Base-by-base conservation (phyloP, 2,888 invertebrate genomes). In the Periphyllus acericola region DNA sequence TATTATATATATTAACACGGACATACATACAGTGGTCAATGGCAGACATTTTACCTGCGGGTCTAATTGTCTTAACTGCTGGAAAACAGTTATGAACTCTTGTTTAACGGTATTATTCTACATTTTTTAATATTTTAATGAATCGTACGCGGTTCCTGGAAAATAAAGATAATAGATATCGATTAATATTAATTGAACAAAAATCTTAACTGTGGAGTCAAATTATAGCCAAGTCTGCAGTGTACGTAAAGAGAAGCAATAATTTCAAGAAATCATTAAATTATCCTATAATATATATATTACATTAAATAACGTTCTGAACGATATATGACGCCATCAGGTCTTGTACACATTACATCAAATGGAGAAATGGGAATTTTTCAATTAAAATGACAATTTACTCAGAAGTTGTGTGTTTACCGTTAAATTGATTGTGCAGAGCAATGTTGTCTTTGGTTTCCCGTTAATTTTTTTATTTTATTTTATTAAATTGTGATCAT, bases 301-400 rank as follows among this genome's bases (percentile, higher is more conserved):
- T 40, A 80, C 9, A 36, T 46, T 46, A 46, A 46, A 46, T 80
- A 60, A 80, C 8, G 4, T 14, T n/a, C 17, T 34, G 32, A 71
- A 52, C 32, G 19, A 71, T 82, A 71, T 36, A 71, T 32, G 66
- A 81, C 80, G 19, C 66, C 34, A 17, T 36, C n/a, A 25, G 25
- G 60, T 21, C 6, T 60, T 6, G n/a, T n/a, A 60, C 25, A 9
- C 11, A 11, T 25, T 68, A 29, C 8, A 68, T 29, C 4, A 21
- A 68, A 80, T 66, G 9, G 34, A 34, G 74, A 46, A 83, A 83
- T 55, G 19, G 71, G 46, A 52, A 72, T n/a, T 72, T 83, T 83
- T 52, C 72, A 83, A 83, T 83, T 83, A 83, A 83, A 72, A 55
- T 19, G 34, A 72, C 83, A 55, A 74, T 83, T 83, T 83, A 55